phyloP scores from a whole-genome alignment of 2,113 vertebrate genomes.

The Syngnathus scovelli region DNA sequence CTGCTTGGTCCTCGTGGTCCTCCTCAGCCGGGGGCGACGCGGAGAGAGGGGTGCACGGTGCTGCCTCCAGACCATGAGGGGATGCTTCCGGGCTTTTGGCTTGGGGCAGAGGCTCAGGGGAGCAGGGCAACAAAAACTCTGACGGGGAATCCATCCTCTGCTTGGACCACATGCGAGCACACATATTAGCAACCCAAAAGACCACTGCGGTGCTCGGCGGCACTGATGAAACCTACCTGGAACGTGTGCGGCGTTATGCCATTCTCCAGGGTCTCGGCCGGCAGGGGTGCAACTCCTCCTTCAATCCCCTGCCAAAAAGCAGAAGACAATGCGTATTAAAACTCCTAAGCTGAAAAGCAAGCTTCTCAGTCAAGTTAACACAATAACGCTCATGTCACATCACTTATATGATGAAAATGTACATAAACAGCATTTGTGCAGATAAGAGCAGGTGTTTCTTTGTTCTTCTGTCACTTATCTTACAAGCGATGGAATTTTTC shows the following conservation, averaged over 20 bases:
- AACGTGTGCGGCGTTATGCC: constrained; percentile 61
- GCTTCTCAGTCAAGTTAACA: too few relatives aligned
- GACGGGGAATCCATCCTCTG: constrained; percentile 77
- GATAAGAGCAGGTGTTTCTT: neutral
- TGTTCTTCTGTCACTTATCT: neutral
- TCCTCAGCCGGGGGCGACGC: constrained; percentile 52
- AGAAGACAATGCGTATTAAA: too few relatives aligned
- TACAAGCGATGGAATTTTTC: too few relatives aligned
- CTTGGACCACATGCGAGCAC: constrained; percentile 16
- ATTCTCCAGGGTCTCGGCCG: constrained; percentile 62
- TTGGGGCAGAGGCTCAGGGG: constrained; percentile 68
- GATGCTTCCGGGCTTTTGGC: constrained; percentile 64
- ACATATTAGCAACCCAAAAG: neutral
- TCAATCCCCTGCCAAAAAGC: constrained; percentile 52
- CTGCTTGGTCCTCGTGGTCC: constrained; percentile 27
- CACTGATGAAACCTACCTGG: constrained; percentile 50
- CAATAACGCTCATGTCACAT: too few relatives aligned
- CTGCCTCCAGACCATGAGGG: constrained; percentile 50
- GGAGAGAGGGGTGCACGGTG: constrained; percentile 61
- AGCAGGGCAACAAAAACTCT: constrained; percentile 72
- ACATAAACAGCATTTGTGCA: neutral
- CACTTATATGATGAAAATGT: neutral
- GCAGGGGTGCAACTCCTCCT: constrained; percentile 57
- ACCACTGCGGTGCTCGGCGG: neutral
- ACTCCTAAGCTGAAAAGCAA: too few relatives aligned